These are phyloP conservation scores for Coregonus clupeaformis DNA, from an alignment of 2,113 vertebrate species.

Conservation along the genomic window DNA sequence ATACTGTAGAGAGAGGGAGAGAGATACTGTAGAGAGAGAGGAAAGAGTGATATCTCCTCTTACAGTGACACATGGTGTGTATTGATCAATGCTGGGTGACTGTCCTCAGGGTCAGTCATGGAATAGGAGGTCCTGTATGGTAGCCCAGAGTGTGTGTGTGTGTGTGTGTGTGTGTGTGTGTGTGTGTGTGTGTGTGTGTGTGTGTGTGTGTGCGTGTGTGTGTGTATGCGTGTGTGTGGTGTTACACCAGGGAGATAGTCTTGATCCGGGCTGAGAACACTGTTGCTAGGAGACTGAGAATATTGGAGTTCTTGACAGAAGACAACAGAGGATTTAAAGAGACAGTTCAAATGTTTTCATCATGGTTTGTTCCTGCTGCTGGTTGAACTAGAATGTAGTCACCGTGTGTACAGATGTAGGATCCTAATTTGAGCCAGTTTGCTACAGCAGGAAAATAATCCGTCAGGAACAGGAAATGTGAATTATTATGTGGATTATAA, in stretches of 20 bases:
- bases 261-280: conserved; percentile 50
- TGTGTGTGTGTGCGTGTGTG: conserved; percentile 5
- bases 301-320: no score
- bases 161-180: conserved; percentile 18
- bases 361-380: no score
- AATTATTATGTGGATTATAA: no score
- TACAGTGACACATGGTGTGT: conserved; percentile 45
- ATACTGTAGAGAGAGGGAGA: no score
- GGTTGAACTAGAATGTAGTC: no score
- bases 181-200: conserved; percentile 5
- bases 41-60: conserved; percentile 17
- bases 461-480: no score
- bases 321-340: no score
- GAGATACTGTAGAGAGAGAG: background rate
- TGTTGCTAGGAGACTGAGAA: conserved; percentile 57
- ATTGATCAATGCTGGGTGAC: conserved; percentile 60
- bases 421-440: no score
- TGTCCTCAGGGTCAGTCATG: conserved; percentile 31
- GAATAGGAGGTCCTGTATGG: background rate
- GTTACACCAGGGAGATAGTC: conserved; percentile 51
- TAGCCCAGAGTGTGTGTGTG: conserved; percentile 9
- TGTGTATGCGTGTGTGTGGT: conserved; percentile 9
- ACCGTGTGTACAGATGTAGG: no score
- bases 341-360: no score
- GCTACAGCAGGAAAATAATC: no score